Conservation (phyloP, 2,113 vertebrate genomes). For the Aptenodytes forsteri region DNA sequence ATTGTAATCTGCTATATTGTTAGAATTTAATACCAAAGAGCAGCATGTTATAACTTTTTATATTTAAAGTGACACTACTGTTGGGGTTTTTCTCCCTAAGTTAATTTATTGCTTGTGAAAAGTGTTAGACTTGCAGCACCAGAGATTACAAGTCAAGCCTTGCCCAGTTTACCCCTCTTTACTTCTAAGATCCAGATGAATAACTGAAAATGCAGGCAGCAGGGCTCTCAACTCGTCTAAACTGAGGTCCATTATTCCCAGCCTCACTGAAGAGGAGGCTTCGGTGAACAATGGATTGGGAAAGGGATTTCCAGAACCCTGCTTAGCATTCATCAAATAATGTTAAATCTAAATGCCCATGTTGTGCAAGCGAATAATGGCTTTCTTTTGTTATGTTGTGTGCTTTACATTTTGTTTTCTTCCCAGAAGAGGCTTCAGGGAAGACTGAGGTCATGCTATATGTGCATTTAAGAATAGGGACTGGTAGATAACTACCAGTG, state of each 20-base stretch:
- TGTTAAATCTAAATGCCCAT: background rate
- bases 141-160: background rate
- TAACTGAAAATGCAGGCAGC: background rate
- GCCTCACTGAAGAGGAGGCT: background rate
- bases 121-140: background rate
- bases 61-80: background rate
- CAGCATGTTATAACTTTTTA: background rate
- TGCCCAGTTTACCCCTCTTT: background rate
- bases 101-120: background rate
- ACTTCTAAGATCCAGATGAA: background rate
- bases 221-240: background rate
- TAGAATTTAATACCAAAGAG: slow-evolving; percentile 28
- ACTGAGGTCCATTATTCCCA: background rate
- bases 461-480: background rate
- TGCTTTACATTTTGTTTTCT: background rate
- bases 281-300: background rate
- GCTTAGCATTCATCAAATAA: background rate
- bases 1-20: slow-evolving; percentile 27
- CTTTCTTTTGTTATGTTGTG: accelerated
- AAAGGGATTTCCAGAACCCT: background rate
- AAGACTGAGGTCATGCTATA: background rate
- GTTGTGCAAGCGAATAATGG: background rate
- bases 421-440: background rate
- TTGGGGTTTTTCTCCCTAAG: background rate
- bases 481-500: background rate